A percentile compares a stretch with the other conserved stretches of the same genome.
Conservation (phyloP, 2,888 invertebrate genomes). For the Hybos culiciformis region DNA sequence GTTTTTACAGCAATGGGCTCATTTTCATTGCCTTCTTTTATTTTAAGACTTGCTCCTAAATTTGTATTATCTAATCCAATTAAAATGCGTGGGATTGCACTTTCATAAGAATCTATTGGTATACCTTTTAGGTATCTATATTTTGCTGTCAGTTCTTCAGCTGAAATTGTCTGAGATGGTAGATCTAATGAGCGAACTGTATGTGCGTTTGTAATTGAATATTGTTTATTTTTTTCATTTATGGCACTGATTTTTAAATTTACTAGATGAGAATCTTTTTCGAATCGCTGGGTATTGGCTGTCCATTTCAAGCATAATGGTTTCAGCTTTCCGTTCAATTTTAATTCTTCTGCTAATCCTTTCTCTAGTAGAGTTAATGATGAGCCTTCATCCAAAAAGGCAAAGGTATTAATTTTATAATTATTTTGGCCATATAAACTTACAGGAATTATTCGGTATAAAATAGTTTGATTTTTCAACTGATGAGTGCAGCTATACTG, state of each 20-base stretch:
- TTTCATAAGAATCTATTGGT: conserved; percentile 9
- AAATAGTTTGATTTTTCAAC: neutral
- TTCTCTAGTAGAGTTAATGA: conserved; percentile 14
- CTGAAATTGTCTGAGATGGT: neutral
- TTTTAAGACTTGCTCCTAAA: neutral
- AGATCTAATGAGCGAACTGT: neutral
- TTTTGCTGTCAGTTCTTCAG: neutral
- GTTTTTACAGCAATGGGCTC: conserved; percentile 7
- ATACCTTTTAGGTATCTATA: conserved; percentile 7
- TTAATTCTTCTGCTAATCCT: conserved; percentile 8
- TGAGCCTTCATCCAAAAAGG: conserved; percentile 15
- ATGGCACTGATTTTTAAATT: neutral
- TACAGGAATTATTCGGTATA: conserved; percentile 12
- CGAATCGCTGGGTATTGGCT: conserved; percentile 1
- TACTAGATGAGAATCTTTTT: neutral
- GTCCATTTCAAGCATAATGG: conserved; percentile 5
- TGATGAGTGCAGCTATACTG: neutral
- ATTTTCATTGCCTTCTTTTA: conserved; percentile 1
- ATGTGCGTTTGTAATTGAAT: neutral
- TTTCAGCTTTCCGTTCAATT: conserved; percentile 10
- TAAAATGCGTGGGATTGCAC: conserved; percentile 7
- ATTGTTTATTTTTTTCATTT: neutral
- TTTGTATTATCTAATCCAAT: conserved; percentile 5
- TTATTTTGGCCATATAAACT: conserved; percentile 10
- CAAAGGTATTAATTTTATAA: conserved; percentile 11